Base-by-base conservation (phyloP, 2,797 vertebrate genomes). In the Typhlichthys eigenmanni region DNA sequence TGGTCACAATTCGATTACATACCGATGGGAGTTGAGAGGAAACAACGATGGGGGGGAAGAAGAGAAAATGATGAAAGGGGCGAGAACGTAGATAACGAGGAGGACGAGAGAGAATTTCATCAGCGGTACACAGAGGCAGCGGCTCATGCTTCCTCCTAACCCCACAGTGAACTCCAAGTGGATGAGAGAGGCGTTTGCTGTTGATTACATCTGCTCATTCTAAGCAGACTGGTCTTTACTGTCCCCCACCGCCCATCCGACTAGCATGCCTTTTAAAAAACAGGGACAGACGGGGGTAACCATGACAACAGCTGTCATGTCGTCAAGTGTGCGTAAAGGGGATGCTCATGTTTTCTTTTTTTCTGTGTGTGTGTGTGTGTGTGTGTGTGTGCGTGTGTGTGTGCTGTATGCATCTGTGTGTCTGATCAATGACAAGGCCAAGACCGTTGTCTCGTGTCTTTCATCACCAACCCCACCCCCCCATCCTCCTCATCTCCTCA, bases 81-180 rank as follows among this genome's bases (percentile, higher is more conserved):
- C 8, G 38, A 43, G 38, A 29, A 29, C 10, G 38, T 43, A 43
- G 38, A 43, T 43, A 43, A 43, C 9, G 17, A 56, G 32, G 32
- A 65, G 29, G 62, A 17, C 48, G 57, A 69, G 59, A 72, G 62
- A 74, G 66, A 66, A 64, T 78, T 74, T 81, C 74, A 81, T 79
- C 70, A 74, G 64, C 17, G 45, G 69, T 52, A 67, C 60, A 58
- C 9, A 60, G 61, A 29, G 24, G 24, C 24, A 29, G 59, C 32
- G n/a, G 58, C 69, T 79, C 74, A 81, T 82, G 79, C 79, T 72
- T 85, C 64, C 76, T 74, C 52, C 47, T 38, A 66, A 75, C 80
- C 83, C 72, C 64, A 65, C 72, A 58, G 19, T 80, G 80, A 81
- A 78, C 80, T 19, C 38, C 9, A 24, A 38, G 34, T 9, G 34